phyloP scores from a whole-genome alignment of 2,113 vertebrate genomes.

The Heloderma charlesbogerti region DNA sequence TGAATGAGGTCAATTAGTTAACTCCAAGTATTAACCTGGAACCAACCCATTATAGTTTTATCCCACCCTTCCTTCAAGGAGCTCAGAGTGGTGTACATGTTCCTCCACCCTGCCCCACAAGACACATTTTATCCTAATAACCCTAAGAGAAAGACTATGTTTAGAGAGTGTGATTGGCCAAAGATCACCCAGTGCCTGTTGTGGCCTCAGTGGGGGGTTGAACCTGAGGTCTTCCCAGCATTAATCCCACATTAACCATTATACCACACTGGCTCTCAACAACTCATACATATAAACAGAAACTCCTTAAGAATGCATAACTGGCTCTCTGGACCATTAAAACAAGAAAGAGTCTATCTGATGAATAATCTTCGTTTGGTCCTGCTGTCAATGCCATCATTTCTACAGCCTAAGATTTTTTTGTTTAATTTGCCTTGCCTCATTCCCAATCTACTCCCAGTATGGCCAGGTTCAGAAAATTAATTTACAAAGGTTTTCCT shows the following conservation, averaged over 20 bases:
- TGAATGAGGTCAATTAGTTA: no score
- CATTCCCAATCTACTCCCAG: not conserved
- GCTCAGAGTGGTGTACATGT: no score
- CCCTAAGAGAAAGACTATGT: not conserved
- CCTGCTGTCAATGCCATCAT: not conserved
- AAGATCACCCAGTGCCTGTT: not conserved
- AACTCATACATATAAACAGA: not conserved
- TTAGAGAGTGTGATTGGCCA: not conserved
- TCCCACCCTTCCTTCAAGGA: no score
- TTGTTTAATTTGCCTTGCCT: not conserved
- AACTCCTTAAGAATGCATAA: no score
- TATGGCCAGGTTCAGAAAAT: not conserved
- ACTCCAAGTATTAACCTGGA: no score
- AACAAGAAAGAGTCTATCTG: not conserved
- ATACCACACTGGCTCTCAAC: not conserved
- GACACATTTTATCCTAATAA: not conserved
- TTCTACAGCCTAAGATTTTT: not conserved
- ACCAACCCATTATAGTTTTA: no score
- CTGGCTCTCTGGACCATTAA: not conserved
- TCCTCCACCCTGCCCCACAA: no score
- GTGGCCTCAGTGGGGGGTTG: no score
- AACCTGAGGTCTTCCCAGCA: no score
- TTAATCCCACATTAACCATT: not conserved
- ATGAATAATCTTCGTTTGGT: not conserved
- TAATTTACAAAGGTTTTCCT: not conserved